These are phyloP conservation scores for Psittacula echo DNA, from an alignment of 2,797 vertebrate genomes.

Conservation along the genomic window DNA sequence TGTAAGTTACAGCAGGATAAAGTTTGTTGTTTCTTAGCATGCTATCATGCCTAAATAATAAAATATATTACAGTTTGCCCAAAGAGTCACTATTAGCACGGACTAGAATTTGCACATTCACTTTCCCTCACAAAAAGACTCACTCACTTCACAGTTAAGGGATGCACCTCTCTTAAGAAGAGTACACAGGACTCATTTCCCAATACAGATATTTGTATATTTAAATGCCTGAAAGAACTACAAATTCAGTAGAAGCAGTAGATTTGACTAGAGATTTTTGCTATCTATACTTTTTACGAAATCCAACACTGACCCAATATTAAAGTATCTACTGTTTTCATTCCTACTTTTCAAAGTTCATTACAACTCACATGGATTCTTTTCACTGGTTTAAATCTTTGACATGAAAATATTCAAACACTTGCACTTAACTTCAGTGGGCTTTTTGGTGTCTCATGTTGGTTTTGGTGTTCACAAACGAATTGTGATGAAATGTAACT, in stretches of 20 bases:
- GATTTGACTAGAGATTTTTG: neutral
- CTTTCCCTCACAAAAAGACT: neutral
- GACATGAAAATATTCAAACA: neutral
- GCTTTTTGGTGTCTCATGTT: neutral
- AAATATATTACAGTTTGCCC: neutral
- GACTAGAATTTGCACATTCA: neutral
- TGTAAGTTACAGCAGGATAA: conserved; percentile 16
- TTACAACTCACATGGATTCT: neutral
- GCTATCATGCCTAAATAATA: neutral
- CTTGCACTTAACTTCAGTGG: neutral
- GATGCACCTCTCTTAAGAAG: neutral
- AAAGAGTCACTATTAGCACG: neutral
- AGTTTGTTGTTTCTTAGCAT: neutral
- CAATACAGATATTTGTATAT: neutral
- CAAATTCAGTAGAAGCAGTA: neutral
- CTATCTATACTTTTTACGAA: neutral
- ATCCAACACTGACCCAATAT: neutral
- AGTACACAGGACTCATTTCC: neutral
- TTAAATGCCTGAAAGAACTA: neutral
- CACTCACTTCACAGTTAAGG: neutral
- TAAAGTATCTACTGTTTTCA: neutral
- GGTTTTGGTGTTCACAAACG: neutral
- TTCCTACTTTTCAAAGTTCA: neutral
- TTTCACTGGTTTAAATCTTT: neutral
- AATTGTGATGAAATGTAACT: neutral